Base-by-base conservation (phyloP, 2,888 invertebrate genomes). In the Heliothis peltigera region DNA sequence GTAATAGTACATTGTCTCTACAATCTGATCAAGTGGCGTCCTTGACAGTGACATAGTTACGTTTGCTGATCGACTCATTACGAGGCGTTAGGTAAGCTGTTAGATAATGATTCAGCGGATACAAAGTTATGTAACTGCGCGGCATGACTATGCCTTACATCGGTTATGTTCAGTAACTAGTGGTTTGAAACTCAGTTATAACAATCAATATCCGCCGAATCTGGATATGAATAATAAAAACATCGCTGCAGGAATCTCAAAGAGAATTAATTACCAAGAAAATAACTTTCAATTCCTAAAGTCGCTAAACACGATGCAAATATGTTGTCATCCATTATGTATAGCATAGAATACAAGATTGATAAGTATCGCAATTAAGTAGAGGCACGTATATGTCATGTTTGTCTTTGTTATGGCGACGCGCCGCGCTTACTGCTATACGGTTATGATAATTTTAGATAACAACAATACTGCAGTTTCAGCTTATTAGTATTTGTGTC, bases 41-140 rank as follows among this genome's bases (percentile, higher is more conserved):
- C 87, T 85, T 87, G 87, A 75, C 86, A 84, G 56, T 84, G 86
- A 75, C 79, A 81, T 60, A 79, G 63, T 74, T 66, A 66, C 64
- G 70, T 62, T 75, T 76, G 72, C 80, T 80, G 76, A 81, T 78
- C 74, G 62, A 75, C 54, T 75, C 64, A 75, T 80, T 79, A 81
- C 71, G 35, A 57, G 52, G 25, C 59, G 69, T 73, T 78, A 69
- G 54, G 65, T 73, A 72, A 80, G 63, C 66, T 68, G 79, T 78
- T 80, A 80, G 63, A 72, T 70, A 76, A 75, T 69, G 79, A 80
- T 39, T 79, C 65, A 71, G 60, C 48, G 42, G 39, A 52, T 42
- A 68, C 58, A 10, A 47, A 7, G 46, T 64, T 76, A 51, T 54
- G 42, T 54, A 62, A 57, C 21, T 35, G 1, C n/a, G 19, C 43